Conservation (phyloP, 2,797 vertebrate species). For the Sparidentex hasta region DNA sequence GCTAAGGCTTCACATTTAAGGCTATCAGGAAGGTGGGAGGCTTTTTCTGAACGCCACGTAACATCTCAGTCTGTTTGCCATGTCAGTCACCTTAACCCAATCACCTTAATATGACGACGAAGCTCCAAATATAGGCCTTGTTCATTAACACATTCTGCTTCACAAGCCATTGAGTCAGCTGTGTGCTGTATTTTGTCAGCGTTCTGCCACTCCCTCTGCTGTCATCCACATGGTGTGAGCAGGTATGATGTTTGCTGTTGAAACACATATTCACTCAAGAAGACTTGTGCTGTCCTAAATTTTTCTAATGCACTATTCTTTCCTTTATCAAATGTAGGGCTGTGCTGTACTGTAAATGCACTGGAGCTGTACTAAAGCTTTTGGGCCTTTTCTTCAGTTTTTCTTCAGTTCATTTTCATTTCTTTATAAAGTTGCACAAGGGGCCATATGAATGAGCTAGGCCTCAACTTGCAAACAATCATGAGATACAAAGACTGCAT, state of each 20-base stretch:
- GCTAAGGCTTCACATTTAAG: slow-evolving; percentile 8
- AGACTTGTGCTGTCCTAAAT: neutral
- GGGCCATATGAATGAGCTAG: too few species aligned
- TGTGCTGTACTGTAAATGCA: neutral
- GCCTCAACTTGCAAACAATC: neutral
- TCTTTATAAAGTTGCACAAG: neutral
- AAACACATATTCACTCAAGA: neutral
- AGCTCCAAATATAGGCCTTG: slow-evolving; percentile 61
- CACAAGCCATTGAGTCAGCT: slow-evolving; percentile 46
- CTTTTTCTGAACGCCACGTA: slow-evolving; percentile 22
- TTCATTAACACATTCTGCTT: slow-evolving; percentile 71
- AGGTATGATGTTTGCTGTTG: slow-evolving; percentile 1
- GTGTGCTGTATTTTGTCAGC: slow-evolving; percentile 44
- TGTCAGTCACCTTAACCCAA: slow-evolving; percentile 39
- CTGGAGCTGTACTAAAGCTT: neutral
- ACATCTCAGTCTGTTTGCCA: slow-evolving; percentile 43
- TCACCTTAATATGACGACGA: slow-evolving; percentile 35
- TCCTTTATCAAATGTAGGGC: neutral
- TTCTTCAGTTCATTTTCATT: neutral
- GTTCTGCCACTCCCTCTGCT: slow-evolving; percentile 41
- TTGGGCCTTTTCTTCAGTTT: neutral
- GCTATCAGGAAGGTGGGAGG: slow-evolving; percentile 3
- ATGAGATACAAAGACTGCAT: neutral
- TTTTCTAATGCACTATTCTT: neutral
- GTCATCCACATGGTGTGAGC: neutral